Evolutionary conservation across 2,113 vertebrate genomes (phyloP).

Genomic region (Polyodon spathula): DNA sequence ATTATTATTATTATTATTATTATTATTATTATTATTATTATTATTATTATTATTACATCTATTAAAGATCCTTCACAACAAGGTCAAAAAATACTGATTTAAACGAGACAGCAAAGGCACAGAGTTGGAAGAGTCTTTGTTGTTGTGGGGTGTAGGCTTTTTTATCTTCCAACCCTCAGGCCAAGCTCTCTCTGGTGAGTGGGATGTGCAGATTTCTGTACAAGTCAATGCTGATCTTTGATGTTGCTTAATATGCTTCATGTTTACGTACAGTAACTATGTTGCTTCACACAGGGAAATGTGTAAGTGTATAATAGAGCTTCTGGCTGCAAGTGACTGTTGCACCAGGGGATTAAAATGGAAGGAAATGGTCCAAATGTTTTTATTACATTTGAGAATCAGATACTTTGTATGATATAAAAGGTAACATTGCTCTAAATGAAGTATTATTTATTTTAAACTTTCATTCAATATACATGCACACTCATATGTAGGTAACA

Average conservation of each 20-base stretch:
- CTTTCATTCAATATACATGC: too few relatives aligned
- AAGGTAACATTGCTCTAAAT: slow-evolving; percentile 8
- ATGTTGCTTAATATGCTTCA: slow-evolving; percentile 46
- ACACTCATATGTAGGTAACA: too few relatives aligned
- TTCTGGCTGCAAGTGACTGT: slow-evolving; percentile 11
- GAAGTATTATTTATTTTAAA: slow-evolving; percentile 23
- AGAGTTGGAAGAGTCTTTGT: slow-evolving; percentile 36
- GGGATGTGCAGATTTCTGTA: slow-evolving; percentile 47
- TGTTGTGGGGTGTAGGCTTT: slow-evolving; percentile 52
- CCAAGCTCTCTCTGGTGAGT: slow-evolving; percentile 42
- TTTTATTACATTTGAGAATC: not conserved
- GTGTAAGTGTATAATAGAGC: slow-evolving; percentile 23
- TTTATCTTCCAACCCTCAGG: slow-evolving; percentile 53
- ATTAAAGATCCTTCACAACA: slow-evolving; percentile 40
- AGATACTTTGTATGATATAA: slow-evolving; percentile 9
- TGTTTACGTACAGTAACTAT: slow-evolving; percentile 41
- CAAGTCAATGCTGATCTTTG: slow-evolving; percentile 48
- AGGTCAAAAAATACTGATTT: slow-evolving; percentile 59
- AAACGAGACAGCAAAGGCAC: slow-evolving; percentile 29
- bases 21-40: too few relatives aligned
- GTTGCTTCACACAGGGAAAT: slow-evolving; percentile 26
- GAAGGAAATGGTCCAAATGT: not conserved
- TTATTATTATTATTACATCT: too few relatives aligned
- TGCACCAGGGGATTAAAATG: not conserved
- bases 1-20: too few relatives aligned